These are phyloP conservation scores for Neostethus bicornis DNA, from an alignment of 2,797 vertebrate species.

Conservation along the genomic window DNA sequence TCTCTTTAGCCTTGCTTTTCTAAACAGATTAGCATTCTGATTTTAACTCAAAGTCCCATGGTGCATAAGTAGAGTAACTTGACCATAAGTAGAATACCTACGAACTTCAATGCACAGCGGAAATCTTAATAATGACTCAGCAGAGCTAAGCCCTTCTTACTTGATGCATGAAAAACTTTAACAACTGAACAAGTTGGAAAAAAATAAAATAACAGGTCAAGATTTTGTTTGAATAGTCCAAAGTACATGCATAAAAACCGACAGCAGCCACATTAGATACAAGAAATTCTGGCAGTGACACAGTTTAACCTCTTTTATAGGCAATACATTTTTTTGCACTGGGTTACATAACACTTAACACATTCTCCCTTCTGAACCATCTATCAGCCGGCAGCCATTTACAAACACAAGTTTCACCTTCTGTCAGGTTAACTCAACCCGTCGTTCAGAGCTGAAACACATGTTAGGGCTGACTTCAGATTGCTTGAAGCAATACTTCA, in stretches of 20 bases:
- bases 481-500: slow-evolving; percentile 11
- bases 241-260: neutral
- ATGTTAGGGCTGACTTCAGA: slow-evolving; percentile 34
- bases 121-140: neutral
- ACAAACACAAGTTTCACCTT: slow-evolving; percentile 45
- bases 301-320: slow-evolving; percentile 21
- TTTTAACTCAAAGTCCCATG: neutral
- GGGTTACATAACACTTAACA: slow-evolving; percentile 32
- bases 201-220: neutral
- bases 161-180: neutral
- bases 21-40: neutral
- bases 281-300: neutral
- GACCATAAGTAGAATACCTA: neutral
- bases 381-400: slow-evolving; percentile 28
- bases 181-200: neutral
- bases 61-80: neutral
- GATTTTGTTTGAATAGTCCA: neutral
- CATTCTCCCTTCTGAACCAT: slow-evolving; percentile 23
- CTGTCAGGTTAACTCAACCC: slow-evolving; percentile 36
- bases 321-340: slow-evolving; percentile 13
- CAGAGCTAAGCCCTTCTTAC: neutral
- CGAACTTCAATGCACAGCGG: neutral
- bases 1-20: neutral
- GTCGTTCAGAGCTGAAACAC: slow-evolving; percentile 32
- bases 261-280: neutral